These are phyloP conservation scores for Bicyclus anynana DNA, from an alignment of 1,140 invertebrate genomes.

Conservation along the genomic window DNA sequence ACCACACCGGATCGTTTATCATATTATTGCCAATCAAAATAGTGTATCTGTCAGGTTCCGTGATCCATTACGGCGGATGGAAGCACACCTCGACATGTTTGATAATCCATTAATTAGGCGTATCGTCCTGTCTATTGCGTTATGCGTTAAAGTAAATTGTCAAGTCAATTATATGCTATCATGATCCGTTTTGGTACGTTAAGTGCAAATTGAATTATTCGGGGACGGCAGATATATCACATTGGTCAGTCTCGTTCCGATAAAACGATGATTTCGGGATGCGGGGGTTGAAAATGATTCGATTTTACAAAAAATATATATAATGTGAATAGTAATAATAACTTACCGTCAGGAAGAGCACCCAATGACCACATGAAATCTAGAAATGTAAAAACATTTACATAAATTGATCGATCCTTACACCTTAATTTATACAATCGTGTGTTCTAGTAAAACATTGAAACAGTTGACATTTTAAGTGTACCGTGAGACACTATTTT, in stretches of 20 bases:
- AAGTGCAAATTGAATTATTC: conserved; percentile 11
- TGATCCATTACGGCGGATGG: conserved; percentile 62
- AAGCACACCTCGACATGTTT: conserved; percentile 35
- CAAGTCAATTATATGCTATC: conserved; percentile 33
- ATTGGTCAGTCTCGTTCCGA: conserved; percentile 21
- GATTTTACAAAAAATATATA: conserved; percentile 54
- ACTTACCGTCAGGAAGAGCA: conserved; percentile 97
- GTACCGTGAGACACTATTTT: conserved; percentile 75
- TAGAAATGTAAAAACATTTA: conserved; percentile 88
- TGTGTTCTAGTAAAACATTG: conserved; percentile 43
- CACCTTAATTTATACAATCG: conserved; percentile 56
- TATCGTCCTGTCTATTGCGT: conserved; percentile 41
- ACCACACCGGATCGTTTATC: conserved; percentile 69
- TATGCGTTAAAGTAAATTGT: conserved; percentile 39
- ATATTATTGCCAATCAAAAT: conserved; percentile 77
- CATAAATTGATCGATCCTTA: conserved; percentile 76
- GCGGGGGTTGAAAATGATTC: conserved; percentile 38
- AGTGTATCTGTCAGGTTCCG: conserved; percentile 73
- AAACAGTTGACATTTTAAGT: conserved; percentile 38
- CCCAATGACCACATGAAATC: conserved; percentile 99
- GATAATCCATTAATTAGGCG: conserved; percentile 56
- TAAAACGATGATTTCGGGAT: conserved; percentile 39
- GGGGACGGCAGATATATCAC: conserved; percentile 1
- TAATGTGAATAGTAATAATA: conserved; percentile 40
- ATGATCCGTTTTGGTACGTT: conserved; percentile 47